Percentiles rank a stretch among this genome's conserved stretches.
These are phyloP conservation scores for Globia sparganii DNA, from an alignment of 2,888 invertebrate species.

Conservation along the genomic window DNA sequence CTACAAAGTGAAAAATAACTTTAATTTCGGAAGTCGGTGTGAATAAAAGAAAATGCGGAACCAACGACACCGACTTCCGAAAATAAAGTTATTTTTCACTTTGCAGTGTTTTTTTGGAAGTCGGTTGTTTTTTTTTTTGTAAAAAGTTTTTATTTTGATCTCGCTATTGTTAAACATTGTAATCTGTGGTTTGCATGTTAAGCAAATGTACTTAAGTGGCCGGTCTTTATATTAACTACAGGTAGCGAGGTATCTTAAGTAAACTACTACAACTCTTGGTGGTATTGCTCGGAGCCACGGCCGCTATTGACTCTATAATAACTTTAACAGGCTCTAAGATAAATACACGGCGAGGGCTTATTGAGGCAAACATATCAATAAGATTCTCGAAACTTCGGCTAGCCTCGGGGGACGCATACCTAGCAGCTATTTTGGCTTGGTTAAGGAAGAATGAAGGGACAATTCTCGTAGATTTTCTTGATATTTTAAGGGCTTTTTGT, in stretches of 20 bases:
- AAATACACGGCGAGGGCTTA: constrained; percentile 53
- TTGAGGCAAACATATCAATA: constrained; percentile 61
- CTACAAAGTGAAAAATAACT: too few species aligned
- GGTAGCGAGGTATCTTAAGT: constrained; percentile 30
- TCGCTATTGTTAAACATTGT: constrained; percentile 21
- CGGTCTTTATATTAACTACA: constrained; percentile 29
- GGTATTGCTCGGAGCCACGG: constrained; percentile 27
- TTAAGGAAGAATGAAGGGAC: constrained; percentile 20
- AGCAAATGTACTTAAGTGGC: constrained; percentile 18
- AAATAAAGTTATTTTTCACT: too few species aligned
- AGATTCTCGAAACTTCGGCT: constrained; percentile 47
- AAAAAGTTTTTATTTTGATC: too few species aligned
- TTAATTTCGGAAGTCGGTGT: too few species aligned
- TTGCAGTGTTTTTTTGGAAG: too few species aligned
- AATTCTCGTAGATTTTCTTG: constrained; percentile 10
- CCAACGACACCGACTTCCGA: too few species aligned
- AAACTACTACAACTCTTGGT: constrained; percentile 41
- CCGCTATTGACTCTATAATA: constrained; percentile 55
- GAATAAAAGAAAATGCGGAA: too few species aligned
- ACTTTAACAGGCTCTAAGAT: constrained; percentile 53
- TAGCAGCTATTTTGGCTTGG: constrained; percentile 36
- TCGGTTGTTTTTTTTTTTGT: too few species aligned
- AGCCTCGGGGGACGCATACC: constrained; percentile 54
- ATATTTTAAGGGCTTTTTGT: constrained; percentile 14
- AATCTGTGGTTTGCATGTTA: constrained; percentile 22